Evolutionary conservation across 2,113 vertebrate species (phyloP).

Genomic region (Chionomys nivalis): DNA sequence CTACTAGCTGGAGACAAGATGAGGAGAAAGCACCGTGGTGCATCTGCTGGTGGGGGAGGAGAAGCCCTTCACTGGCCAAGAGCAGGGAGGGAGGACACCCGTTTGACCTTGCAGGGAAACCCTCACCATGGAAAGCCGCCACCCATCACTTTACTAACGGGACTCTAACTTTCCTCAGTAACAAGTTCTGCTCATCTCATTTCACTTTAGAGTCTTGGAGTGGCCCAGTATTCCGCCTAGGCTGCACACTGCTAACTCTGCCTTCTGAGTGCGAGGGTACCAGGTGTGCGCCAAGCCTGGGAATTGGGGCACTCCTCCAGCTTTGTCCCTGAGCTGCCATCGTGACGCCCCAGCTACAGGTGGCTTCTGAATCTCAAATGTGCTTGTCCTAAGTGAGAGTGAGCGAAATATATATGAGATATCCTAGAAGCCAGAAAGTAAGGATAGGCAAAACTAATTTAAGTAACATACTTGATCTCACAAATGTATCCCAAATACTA

Average conservation of each 20-base stretch:
- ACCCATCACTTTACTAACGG: neutral
- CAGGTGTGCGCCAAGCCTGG: neutral
- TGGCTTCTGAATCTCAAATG: neutral
- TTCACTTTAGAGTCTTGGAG: neutral
- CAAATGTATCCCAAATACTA: neutral
- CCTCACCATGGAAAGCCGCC: neutral
- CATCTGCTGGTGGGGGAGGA: neutral
- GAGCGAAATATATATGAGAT: neutral
- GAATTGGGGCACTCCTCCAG: neutral
- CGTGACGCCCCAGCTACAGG: rapidly evolving
- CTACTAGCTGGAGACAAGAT: neutral
- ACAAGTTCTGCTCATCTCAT: neutral
- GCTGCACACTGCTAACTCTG: neutral
- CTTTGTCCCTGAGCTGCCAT: neutral
- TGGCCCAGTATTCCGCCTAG: no score
- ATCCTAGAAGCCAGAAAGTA: slow-evolving; percentile 5
- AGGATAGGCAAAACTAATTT: slow-evolving; percentile 21
- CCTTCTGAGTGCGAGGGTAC: neutral
- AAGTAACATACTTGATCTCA: neutral
- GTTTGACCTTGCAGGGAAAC: neutral
- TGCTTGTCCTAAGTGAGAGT: neutral
- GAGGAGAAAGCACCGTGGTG: neutral
- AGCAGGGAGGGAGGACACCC: no score
- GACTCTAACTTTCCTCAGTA: neutral
- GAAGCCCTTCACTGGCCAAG: neutral